Evolutionary conservation across 2,797 vertebrate species (phyloP).

Genomic region (Rhinella marina): DNA sequence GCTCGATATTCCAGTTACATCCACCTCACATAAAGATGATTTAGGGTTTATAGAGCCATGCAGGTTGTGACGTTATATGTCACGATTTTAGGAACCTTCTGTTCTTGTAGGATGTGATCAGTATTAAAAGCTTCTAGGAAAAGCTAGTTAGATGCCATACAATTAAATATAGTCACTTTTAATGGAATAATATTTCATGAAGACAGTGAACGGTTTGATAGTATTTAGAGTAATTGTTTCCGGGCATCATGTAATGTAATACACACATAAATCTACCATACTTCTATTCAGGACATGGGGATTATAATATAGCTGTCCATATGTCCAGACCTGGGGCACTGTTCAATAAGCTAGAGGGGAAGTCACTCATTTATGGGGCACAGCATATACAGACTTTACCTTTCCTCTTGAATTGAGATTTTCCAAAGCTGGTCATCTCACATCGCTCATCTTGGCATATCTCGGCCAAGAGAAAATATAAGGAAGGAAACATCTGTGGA

Average conservation of each 20-base stretch:
- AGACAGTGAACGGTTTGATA: background rate
- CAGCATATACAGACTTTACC: too few species aligned
- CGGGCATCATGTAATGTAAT: background rate
- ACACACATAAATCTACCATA: too few species aligned
- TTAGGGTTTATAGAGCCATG: background rate
- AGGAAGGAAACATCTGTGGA: too few species aligned
- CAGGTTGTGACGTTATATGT: background rate
- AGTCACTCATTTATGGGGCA: too few species aligned
- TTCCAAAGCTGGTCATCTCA: too few species aligned
- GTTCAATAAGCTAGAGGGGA: too few species aligned
- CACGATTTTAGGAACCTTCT: background rate
- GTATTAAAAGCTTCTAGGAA: background rate
- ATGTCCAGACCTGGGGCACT: too few species aligned
- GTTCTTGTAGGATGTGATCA: background rate
- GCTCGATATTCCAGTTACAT: background rate
- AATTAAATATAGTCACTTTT: background rate
- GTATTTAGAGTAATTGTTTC: background rate
- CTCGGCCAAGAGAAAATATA: too few species aligned
- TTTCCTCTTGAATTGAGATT: too few species aligned
- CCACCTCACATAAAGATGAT: background rate
- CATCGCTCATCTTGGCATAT: too few species aligned
- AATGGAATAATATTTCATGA: background rate
- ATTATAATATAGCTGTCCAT: too few species aligned
- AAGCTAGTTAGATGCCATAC: background rate
- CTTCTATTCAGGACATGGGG: too few species aligned